Conservation (phyloP, 2,888 invertebrate genomes). For the Galeopsomyia nigrocyanea region DNA sequence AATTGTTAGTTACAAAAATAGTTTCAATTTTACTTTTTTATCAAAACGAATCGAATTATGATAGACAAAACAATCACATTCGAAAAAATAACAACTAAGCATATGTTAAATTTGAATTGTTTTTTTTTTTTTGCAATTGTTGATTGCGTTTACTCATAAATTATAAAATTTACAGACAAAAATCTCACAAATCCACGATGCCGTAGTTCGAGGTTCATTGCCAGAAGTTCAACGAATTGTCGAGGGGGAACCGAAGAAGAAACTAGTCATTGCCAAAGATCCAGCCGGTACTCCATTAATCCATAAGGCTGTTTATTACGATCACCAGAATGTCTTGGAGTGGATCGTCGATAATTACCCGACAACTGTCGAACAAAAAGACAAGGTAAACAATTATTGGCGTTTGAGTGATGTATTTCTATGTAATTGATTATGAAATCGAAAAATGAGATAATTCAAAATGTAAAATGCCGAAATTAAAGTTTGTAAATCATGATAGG, state of each 20-base stretch:
- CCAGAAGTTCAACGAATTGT: conserved; percentile 75
- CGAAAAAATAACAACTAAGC: no score
- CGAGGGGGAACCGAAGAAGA: conserved; percentile 68
- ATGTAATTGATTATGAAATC: neutral
- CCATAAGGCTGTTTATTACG: conserved; percentile 85
- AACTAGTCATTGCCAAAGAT: conserved; percentile 76
- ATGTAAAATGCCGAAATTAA: no score
- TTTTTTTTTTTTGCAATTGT: no score
- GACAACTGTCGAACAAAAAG: conserved; percentile 75
- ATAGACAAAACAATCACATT: no score
- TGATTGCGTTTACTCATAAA: no score
- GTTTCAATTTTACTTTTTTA: no score
- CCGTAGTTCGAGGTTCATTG: conserved; percentile 81
- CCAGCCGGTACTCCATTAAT: conserved; percentile 80
- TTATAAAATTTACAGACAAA: conserved; percentile 71
- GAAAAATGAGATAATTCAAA: neutral
- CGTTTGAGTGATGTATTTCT: neutral
- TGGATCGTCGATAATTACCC: conserved; percentile 81
- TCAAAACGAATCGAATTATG: no score
- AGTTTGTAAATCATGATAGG: no score
- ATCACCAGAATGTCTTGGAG: conserved; percentile 78
- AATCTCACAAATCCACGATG: conserved; percentile 82
- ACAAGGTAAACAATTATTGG: conserved; percentile 74
- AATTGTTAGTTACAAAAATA: no score
- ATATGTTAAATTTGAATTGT: no score